Evolutionary conservation across 23 tunicate genomes (phyloP).

Genomic region (Diplosoma virens): DNA sequence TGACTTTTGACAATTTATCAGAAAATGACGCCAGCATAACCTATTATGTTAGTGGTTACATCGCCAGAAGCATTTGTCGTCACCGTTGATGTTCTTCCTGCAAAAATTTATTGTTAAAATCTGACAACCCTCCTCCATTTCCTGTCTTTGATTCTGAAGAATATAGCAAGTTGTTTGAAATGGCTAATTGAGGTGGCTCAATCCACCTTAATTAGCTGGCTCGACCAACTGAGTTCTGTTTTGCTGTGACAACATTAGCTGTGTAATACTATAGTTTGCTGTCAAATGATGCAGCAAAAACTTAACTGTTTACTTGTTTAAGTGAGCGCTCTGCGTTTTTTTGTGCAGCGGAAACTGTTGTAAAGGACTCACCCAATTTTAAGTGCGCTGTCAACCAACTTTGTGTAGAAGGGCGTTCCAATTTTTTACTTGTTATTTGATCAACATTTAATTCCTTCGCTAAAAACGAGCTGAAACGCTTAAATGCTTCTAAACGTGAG

Average conservation of each 20-base stretch:
- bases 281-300: neutral
- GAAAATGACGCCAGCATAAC: neutral
- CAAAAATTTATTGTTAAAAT: neutral
- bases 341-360: neutral
- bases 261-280: neutral
- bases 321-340: conserved; percentile 7
- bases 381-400: neutral
- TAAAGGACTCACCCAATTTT: neutral
- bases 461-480: conserved; percentile 8
- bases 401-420: neutral
- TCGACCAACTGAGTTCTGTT: neutral
- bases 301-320: neutral
- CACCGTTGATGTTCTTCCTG: neutral
- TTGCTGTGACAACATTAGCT: neutral
- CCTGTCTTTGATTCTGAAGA: neutral
- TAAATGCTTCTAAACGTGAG: neutral
- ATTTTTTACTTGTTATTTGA: neutral
- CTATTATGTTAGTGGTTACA: conserved; percentile 7
- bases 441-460: neutral
- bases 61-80: neutral
- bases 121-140: neutral
- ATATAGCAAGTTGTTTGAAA: neutral
- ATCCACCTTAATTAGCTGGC: too few species aligned
- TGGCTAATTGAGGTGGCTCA: neutral
- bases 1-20: neutral